Evolutionary conservation across 2,888 invertebrate species (phyloP).

Genomic region (Dicyrtoma fusca): DNA sequence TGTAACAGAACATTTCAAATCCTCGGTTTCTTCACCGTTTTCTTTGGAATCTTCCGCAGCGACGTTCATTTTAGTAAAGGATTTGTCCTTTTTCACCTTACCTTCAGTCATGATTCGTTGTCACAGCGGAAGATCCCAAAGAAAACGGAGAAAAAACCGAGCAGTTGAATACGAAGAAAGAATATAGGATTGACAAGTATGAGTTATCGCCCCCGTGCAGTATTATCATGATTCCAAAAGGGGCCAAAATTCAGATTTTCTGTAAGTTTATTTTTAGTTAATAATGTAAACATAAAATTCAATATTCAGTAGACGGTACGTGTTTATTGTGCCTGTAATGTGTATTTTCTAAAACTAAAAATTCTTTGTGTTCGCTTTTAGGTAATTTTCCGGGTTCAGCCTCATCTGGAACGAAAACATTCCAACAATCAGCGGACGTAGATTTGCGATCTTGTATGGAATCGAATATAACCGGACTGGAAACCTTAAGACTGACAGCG

Average conservation of each 20-base stretch:
- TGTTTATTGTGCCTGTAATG: too few relatives aligned
- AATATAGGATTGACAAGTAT: background rate
- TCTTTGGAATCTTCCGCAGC: too few relatives aligned
- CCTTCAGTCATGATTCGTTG: too few relatives aligned
- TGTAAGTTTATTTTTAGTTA: slow-evolving; percentile 14
- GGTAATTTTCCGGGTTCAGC: slow-evolving; percentile 27
- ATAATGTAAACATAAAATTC: background rate
- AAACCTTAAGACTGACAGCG: background rate
- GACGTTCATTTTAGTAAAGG: too few relatives aligned
- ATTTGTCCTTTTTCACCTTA: too few relatives aligned
- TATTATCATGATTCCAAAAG: slow-evolving; percentile 21
- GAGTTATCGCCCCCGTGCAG: slow-evolving; percentile 12
- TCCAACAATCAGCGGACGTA: slow-evolving; percentile 18
- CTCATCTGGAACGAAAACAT: background rate
- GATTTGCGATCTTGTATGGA: slow-evolving; percentile 21
- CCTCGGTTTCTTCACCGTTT: too few relatives aligned
- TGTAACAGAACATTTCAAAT: too few relatives aligned
- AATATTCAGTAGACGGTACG: too few relatives aligned
- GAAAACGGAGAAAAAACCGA: too few relatives aligned
- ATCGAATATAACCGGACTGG: slow-evolving; percentile 6
- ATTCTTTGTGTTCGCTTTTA: background rate
- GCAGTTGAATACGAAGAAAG: too few relatives aligned
- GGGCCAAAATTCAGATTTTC: slow-evolving; percentile 12
- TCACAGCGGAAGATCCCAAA: too few relatives aligned
- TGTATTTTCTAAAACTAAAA: too few relatives aligned